Evolutionary conservation across 1,140 invertebrate species (phyloP).

Genomic region (Radopholus similis): DNA sequence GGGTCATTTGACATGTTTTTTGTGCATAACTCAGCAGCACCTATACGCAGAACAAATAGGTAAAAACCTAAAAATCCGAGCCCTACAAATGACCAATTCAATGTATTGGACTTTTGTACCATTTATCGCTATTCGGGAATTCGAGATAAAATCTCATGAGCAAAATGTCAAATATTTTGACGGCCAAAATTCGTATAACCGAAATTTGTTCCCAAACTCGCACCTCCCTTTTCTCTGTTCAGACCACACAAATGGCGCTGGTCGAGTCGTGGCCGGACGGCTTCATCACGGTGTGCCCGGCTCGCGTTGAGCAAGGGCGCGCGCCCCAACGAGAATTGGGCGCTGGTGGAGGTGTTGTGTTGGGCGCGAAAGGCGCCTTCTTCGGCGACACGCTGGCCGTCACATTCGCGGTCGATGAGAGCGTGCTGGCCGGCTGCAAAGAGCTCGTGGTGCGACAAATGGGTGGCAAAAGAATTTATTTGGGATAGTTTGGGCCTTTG

Average conservation of each 20-base stretch:
- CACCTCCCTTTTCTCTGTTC: background rate
- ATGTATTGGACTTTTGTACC: too few species aligned
- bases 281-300: background rate
- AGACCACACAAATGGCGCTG: background rate
- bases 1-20: too few species aligned
- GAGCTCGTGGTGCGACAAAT: slow-evolving; percentile 6
- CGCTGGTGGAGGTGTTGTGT: background rate
- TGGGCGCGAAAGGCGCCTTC: slow-evolving; percentile 4
- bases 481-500: background rate
- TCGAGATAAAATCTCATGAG: too few species aligned
- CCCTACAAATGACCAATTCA: too few species aligned
- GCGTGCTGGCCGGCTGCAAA: background rate
- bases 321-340: background rate
- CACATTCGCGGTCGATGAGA: slow-evolving; percentile 5
- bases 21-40: too few species aligned
- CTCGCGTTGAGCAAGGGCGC: background rate
- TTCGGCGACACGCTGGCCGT: background rate
- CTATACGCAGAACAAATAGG: too few species aligned
- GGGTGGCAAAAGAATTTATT: background rate
- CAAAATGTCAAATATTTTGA: too few species aligned
- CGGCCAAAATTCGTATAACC: too few species aligned
- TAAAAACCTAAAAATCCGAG: too few species aligned
- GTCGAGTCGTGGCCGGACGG: background rate
- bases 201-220: too few species aligned
- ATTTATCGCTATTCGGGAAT: too few species aligned